Evolutionary conservation across 2,113 vertebrate genomes (phyloP), one percentile per base, ranked within the genome.

Genomic region (Hyperopisus bebe): DNA sequence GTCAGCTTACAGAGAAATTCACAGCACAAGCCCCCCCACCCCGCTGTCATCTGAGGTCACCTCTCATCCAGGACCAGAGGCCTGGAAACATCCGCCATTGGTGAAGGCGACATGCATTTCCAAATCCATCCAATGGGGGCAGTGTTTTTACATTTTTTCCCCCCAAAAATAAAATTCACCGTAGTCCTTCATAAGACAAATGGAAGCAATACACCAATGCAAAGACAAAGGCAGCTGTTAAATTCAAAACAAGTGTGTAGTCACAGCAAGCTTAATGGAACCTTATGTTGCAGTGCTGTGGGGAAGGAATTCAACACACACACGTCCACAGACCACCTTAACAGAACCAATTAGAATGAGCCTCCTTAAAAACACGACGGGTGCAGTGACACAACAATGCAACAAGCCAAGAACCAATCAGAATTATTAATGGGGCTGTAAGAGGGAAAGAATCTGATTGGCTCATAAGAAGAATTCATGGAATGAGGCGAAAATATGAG

Each of bases 1-100:
- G 11, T 77, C 70, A 19, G 9, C 15, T 17, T 19, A 77, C 70
- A 19, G 31, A 77, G 31, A 1, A 39, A 13, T 95, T 62, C 58
- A n/a, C 24, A 62, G 58, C 58, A n/a, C 58, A 62, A n/a, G 8
- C 58, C 24, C 8, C 39, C 46, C 46, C 51, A 13, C 50, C 53
- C 53, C 19, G 6, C 53, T 5, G 5, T 19, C 17, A 44, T 44
- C 42, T 44, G 42, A 44, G 42, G 42, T 44, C n/a, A 66, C 24
- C n/a, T 27, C n/a, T 70, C 62, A 70, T 70, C n/a, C n/a, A 31
- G 7, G n/a, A 70, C n/a, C n/a, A 31, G n/a, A 10, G n/a, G 62
- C 62, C 62, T 70, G 62, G n/a, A 27, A 31, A 70, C 62, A 0
- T 27, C 62, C n/a, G 0, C 62, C 10, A 31, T 13, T 70, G 62